phyloP scores from a whole-genome alignment of 2,888 invertebrate species.

The Drosophila cracens region DNA sequence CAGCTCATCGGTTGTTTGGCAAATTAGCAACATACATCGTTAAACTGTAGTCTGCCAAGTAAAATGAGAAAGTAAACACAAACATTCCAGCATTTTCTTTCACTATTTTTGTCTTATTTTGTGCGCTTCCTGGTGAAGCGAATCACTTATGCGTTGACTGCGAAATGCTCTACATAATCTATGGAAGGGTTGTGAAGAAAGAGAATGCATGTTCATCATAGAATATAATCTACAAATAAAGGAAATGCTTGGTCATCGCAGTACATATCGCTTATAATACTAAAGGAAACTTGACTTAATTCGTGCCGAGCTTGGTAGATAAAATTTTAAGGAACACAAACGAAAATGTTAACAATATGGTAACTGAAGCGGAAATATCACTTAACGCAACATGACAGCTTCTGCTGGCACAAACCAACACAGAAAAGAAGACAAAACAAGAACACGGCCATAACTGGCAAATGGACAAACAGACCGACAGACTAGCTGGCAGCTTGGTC shows the following conservation, averaged over 20 bases:
- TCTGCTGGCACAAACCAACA: constrained; percentile 7
- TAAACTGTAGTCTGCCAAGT: constrained; percentile 48
- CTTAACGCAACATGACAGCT: constrained; percentile 46
- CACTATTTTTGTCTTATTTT: constrained; percentile 7
- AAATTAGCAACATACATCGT: constrained; percentile 70
- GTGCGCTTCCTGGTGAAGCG: constrained; percentile 1
- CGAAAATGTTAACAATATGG: constrained; percentile 59
- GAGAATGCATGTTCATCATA: background rate
- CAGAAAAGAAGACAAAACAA: constrained; percentile 1
- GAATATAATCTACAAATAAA: background rate
- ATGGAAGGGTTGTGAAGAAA: background rate
- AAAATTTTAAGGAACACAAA: constrained; percentile 19
- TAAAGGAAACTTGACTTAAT: background rate
- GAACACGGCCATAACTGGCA: constrained; percentile 1
- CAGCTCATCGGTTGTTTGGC: constrained; percentile 46
- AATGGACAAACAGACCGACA: constrained; percentile 6
- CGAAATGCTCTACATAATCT: constrained; percentile 13
- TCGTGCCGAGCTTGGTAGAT: background rate
- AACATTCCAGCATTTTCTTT: constrained; percentile 19
- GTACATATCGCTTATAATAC: background rate
- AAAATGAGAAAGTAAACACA: constrained; percentile 11
- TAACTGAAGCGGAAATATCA: constrained; percentile 65
- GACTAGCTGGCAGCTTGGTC: constrained; percentile 23
- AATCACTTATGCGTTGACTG: constrained; percentile 3
- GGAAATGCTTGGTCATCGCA: background rate